Evolutionary conservation across 1,140 invertebrate genomes (phyloP), one percentile per base, ranked within the genome.

Genomic region (Globodera rostochiensis): DNA sequence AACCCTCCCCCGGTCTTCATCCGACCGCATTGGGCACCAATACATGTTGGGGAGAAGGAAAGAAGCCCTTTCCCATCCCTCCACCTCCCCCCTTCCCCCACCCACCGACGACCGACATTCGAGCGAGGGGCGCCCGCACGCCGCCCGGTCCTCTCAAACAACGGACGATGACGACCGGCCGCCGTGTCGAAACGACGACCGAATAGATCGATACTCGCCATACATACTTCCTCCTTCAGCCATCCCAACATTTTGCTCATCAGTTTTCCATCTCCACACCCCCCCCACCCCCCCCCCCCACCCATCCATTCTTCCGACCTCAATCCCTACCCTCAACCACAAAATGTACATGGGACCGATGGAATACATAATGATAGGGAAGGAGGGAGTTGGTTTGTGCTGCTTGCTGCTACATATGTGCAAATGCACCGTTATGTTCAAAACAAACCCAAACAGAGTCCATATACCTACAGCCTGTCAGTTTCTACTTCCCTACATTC

Each of bases 111-210:
- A 45, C 69, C 25, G 69, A 71, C 57, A 60, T 60, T 60, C 57
- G 57, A 60, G 57, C 15, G 57, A 60, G 11, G 57, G 57, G 57
- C 57, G 57, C 57, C 57, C 57, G 57, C 57, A 60, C 57, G 57
- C 57, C 57, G 57, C 57, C 57, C 57, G 57, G 57, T 60, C 57
- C 57, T 19, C 57, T 60, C 13, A 8, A 53, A 13, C 50, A 53
- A 60, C 1, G 11, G 15, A 60, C 13, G 57, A 60, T 19, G 57
- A 60, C 57, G 57, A 60, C 57, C 57, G 57, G 57, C 57, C 57
- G 57, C 57, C 57, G 69, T 45, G 69, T 71, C 69, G 69, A 71
- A 71, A 71, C 69, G 21, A 71, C 69, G 69, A 71, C 69, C 69
- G 69, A 47, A 47, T 71, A 47, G 69, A 71, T 71, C 69, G 69